Evolutionary conservation across 2,113 vertebrate genomes (phyloP), one percentile per base, ranked within the genome.

Genomic region (Phodopus roborovskii): DNA sequence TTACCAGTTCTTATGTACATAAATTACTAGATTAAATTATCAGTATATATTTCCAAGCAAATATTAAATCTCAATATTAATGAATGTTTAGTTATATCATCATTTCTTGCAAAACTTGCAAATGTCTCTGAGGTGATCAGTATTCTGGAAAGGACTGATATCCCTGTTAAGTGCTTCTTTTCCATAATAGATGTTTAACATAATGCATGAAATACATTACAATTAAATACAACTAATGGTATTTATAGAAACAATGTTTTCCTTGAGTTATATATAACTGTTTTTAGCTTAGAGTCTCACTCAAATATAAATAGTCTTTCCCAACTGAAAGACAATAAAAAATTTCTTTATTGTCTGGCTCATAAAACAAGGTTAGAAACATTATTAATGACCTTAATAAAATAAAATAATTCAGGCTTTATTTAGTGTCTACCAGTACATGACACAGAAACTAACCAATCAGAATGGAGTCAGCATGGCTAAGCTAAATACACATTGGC

Each of bases 301-400:
- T 33, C 68, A 96, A 93, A 92, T 77, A 91, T n/a, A 94, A 70
- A 82, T 42, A 17, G 2, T 73, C 4, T 36, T 71, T 71, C 83
- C 6, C 79, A 88, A 82, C n/a, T 87, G 50, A 90, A 81, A 66
- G 19, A 48, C 3, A 93, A 66, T 74, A 82, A 50, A 95, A 91
- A 83, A 2, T 22, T 56, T 75, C 15, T 84, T 96, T 60, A 58
- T 53, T 97, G 16, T 13, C 53, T 94, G 60, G 17, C 50, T 92
- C 81, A 28, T 88, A 87, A 56, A 12, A 60, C 30, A 96, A 90
- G 4, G 1, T 16, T 75, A 58, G 77, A 89, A 95, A 91, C 30
- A 30, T 9, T 62, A 56, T 73, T 28, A 3, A 48, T 64, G 19
- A 60, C 2, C 48, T 91, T 88, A 90, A 95, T 62, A 91, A 95